Base-by-base conservation (phyloP, 1,140 invertebrate genomes). In the Holcopasites calliopsidis region DNA sequence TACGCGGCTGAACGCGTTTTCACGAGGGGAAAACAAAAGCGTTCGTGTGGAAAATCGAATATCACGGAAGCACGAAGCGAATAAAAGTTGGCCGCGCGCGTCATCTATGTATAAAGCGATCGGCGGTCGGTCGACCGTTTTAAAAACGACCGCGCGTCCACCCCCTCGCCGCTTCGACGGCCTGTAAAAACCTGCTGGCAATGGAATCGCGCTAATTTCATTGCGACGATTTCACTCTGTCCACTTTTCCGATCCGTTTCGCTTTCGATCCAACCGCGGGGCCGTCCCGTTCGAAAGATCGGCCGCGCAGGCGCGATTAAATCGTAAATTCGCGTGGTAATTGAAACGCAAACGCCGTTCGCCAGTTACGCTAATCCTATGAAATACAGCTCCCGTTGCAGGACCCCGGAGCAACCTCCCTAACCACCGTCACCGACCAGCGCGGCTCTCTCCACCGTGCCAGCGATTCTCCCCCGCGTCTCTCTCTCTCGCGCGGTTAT, bases 291-390 rank as follows among this genome's bases (percentile, higher is more conserved):
- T 33, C 70, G 66, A 3, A 31, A 66, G n/a, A n/a, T n/a, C 74
- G 60, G 55, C 69, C 73, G 47, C 69, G 79, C 80, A 71, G 61
- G 72, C 82, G 81, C 79, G 77, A 83, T 80, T 78, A 64, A 77
- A 83, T 76, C 73, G 74, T 82, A 73, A 77, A 76, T 82, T 86
- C 58, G 54, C 61, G 66, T 66, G 58, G 79, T 87, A 86, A 87
- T 87, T 87, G 86, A 86, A 86, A 87, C 82, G 86, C 82, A 87
- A 86, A 86, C 82, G 79, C 78, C 80, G 80, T 76, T 83, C 74
- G 76, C 70, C 77, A 64, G 72, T 80, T 86, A 80, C 76, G 79
- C 75, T 85, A 85, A 87, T 87, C 80, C 84, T 77, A 85, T 86
- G 80, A 85, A 86, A 85, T 83, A 87, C 74, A 74, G 55, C 71